A percentile compares a stretch with the other conserved stretches of the same genome.
Evolutionary conservation across 2,113 vertebrate species (phyloP).

Genomic region (Cettia cetti): DNA sequence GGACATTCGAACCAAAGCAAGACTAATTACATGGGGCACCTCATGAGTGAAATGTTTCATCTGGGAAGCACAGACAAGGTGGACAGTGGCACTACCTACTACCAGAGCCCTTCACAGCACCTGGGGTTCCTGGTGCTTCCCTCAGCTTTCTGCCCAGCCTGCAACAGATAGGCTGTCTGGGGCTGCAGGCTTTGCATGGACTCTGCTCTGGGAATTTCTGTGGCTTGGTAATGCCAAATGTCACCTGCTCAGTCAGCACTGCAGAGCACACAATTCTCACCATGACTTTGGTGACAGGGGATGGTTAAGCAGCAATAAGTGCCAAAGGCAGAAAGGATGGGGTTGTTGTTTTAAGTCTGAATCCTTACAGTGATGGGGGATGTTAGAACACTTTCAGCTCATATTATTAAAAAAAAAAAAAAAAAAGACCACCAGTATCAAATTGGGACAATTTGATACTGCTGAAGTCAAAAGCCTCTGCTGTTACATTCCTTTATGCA

Average conservation of each 20-base stretch:
- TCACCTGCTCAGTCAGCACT: neutral
- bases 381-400: neutral
- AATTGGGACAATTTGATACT: neutral
- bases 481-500: neutral
- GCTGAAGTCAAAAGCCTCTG: neutral
- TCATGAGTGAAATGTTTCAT: accelerated
- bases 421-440: neutral
- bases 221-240: neutral
- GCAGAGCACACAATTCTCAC: neutral
- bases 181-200: neutral
- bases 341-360: neutral
- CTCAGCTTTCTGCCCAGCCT: neutral
- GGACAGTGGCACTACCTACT: neutral
- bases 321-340: neutral
- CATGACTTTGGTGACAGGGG: neutral
- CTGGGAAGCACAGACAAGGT: neutral
- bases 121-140: neutral
- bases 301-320: conserved; percentile 22
- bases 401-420: neutral
- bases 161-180: neutral
- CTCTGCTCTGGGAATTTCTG: neutral
- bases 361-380: neutral
- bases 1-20: neutral
- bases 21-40: neutral
- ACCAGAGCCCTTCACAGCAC: neutral